Conservation (phyloP, 2,888 invertebrate species). For the Caenorhabditis sp. region DNA sequence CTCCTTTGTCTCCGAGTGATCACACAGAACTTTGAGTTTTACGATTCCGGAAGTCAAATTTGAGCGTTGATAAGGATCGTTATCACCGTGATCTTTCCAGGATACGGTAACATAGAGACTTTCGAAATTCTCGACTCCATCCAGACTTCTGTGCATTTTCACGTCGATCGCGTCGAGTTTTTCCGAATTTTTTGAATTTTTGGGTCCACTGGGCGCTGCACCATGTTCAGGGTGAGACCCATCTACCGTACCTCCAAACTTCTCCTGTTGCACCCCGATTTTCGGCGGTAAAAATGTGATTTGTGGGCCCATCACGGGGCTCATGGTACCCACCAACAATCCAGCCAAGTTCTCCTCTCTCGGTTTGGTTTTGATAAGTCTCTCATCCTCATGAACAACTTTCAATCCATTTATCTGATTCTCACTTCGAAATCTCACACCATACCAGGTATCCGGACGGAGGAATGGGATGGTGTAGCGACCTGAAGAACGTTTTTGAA, state of each 20-base stretch:
- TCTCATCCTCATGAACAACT: conserved; percentile 64
- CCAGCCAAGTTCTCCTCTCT: conserved; percentile 29
- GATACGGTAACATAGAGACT: conserved; percentile 66
- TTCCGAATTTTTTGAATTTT: not conserved
- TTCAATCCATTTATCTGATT: conserved; percentile 56
- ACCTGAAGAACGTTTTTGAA: conserved; percentile 62
- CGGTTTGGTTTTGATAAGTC: conserved; percentile 58
- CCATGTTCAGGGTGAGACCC: too few relatives aligned
- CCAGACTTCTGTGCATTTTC: conserved; percentile 67
- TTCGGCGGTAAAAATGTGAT: conserved; percentile 15
- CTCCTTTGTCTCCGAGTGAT: conserved; percentile 66
- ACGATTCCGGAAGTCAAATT: conserved; percentile 61
- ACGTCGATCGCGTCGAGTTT: conserved; percentile 44
- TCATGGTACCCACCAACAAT: not conserved
- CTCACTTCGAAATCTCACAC: conserved; percentile 72
- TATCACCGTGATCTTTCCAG: conserved; percentile 55
- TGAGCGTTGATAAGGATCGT: conserved; percentile 9
- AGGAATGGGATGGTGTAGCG: conserved; percentile 82
- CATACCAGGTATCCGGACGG: conserved; percentile 80
- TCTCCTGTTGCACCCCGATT: conserved; percentile 16
- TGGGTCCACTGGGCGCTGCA: too few relatives aligned
- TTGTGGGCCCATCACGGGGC: not conserved
- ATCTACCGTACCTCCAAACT: not conserved
- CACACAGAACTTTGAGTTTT: conserved; percentile 67
- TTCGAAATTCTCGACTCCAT: conserved; percentile 68